Percentiles rank a stretch among this genome's conserved stretches.
Conservation (phyloP, 2,113 vertebrate species). For the Pycnonotus jocosus region DNA sequence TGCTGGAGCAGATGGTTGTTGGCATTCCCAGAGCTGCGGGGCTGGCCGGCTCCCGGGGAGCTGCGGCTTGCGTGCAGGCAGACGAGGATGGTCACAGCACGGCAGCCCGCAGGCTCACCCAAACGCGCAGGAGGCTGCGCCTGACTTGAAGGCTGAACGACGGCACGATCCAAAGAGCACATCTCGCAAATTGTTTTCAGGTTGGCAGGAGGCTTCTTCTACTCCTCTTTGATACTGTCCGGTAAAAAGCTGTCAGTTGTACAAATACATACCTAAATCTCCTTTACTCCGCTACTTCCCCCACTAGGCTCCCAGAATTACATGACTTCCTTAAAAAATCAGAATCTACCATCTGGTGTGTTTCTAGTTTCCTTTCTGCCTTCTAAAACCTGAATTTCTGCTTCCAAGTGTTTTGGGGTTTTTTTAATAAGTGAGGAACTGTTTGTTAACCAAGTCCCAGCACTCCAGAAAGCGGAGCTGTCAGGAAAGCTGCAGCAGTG, state of each 20-base stretch:
- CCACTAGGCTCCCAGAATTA: not conserved
- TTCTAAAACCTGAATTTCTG: not conserved
- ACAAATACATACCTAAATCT: not conserved
- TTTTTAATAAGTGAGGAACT: not conserved
- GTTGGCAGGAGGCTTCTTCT: not conserved
- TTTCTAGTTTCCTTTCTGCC: not conserved
- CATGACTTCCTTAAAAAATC: not conserved
- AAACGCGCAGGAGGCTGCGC: not conserved
- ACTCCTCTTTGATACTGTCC: not conserved
- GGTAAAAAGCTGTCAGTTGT: not conserved
- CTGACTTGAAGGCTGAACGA: not conserved
- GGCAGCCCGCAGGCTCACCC: not conserved
- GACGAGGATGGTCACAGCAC: rapidly evolving
- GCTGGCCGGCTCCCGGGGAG: not conserved
- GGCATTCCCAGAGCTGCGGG: not conserved
- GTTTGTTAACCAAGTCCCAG: not conserved
- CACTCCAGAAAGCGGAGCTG: not conserved
- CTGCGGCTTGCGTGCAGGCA: not conserved
- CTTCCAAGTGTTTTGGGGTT: not conserved
- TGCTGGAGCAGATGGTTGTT: not conserved
- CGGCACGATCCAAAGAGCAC: not conserved
- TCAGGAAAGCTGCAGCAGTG: not conserved
- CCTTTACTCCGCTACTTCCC: not conserved
- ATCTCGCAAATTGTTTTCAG: not conserved
- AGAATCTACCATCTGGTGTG: not conserved